Evolutionary conservation across 2,888 invertebrate genomes (phyloP), one percentile per base, ranked within the genome.

Genomic region (Stenichneumon culpator): DNA sequence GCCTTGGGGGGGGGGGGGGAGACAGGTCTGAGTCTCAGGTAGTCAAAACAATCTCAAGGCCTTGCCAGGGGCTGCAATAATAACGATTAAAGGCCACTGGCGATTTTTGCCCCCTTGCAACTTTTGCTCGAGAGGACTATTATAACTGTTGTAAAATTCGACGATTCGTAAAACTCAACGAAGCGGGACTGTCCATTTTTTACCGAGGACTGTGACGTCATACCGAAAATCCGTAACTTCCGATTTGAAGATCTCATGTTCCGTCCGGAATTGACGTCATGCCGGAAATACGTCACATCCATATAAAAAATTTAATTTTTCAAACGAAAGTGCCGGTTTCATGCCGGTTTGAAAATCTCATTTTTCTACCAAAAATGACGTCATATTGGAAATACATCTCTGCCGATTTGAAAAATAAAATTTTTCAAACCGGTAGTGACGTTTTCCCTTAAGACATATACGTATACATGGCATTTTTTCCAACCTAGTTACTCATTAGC

Each of bases 41-140:
- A 22, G n/a, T 25, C 25, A 50, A 69, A 50, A 69, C 69, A 50
- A 25, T n/a, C 19, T 69, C 69, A 69, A 69, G 69, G 69, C 47
- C 47, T 16, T 19, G 52, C 14, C 14, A 47, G 44, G 4, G 14
- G 16, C 14, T 16, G 4, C 44, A 4, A 16, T 47, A 47, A 47
- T 16, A 47, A 14, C 44, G 44, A 47, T 16, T 47, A 14, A 16
- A 47, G 16, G 44, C 44, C 44, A 47, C 44, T 47, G 44, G 44
- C 44, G 44, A 47, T 47, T 4, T 47, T 47, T 47, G 44, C 16
- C 44, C 16, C 44, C 44, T 3, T 16, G 16, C 44, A 47, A 47
- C 44, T 14, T 47, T 47, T 47, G 16, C 44, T 14, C 3, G 16
- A 47, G 44, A 14, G 3, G 1, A 47, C 16, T 14, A 3, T 16